phyloP scores from a whole-genome alignment of 2,113 vertebrate species.

The Oryzias curvinotus region DNA sequence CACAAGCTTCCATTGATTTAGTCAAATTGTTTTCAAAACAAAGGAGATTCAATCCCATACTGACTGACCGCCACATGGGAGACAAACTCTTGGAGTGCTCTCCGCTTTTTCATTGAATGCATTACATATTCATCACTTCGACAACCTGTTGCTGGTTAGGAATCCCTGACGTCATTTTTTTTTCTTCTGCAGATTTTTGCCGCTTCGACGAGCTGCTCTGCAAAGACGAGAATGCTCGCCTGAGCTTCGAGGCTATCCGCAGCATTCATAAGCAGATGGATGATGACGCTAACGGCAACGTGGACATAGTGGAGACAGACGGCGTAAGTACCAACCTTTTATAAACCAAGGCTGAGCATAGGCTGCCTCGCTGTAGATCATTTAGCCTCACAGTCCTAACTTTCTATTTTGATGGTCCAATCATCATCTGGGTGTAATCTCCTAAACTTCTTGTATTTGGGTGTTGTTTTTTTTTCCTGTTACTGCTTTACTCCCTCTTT shows the following conservation, averaged over 20 bases:
- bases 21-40: too few relatives aligned
- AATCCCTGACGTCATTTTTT: neutral
- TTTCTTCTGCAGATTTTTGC: conserved; percentile 85
- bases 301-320: conserved; percentile 92
- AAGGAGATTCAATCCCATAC: too few relatives aligned
- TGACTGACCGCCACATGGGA: too few relatives aligned
- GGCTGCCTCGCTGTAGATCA: neutral
- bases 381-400: neutral
- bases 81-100: too few relatives aligned
- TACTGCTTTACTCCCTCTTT: conserved; percentile 2
- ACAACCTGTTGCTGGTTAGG: neutral
- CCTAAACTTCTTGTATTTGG: conserved; percentile 4
- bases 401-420: conserved; percentile 9
- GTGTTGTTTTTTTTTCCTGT: neutral
- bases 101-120: too few relatives aligned
- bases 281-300: conserved; percentile 94
- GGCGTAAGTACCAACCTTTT: conserved; percentile 78
- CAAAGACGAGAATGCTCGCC: conserved; percentile 84
- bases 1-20: too few relatives aligned
- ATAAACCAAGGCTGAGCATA: neutral
- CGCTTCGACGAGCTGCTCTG: conserved; percentile 87
- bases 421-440: conserved; percentile 6
- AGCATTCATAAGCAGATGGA: conserved; percentile 99
- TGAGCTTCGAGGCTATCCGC: conserved; percentile 92
- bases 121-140: too few relatives aligned